Evolutionary conservation across 92 coral and sea anemone genomes (phyloP).

Genomic region (Metridium senile): DNA sequence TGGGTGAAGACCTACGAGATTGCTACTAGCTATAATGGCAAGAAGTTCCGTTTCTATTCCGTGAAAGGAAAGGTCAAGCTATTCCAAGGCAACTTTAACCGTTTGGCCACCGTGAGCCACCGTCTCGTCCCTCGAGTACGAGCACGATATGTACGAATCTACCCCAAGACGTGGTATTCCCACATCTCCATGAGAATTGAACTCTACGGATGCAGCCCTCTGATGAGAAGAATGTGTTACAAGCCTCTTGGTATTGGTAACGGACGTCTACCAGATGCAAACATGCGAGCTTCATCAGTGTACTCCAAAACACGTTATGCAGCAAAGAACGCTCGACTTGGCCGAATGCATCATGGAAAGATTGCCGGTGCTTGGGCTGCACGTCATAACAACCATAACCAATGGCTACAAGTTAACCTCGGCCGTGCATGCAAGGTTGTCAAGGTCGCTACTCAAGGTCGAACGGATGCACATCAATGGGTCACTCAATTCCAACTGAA

Average conservation of each 20-base stretch:
- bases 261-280: constrained; percentile 58
- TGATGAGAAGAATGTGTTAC: constrained; percentile 60
- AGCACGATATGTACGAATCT: constrained; percentile 70
- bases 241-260: constrained; percentile 69
- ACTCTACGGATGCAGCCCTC: constrained; percentile 80
- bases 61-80: constrained; percentile 56
- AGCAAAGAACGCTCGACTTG: constrained; percentile 70
- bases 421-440: constrained; percentile 44
- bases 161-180: constrained; percentile 74
- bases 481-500: constrained; percentile 27
- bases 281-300: constrained; percentile 70
- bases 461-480: constrained; percentile 21
- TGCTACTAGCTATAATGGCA: constrained; percentile 53
- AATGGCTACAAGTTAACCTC: constrained; percentile 53
- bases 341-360: constrained; percentile 57
- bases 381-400: constrained; percentile 46
- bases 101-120: constrained; percentile 67
- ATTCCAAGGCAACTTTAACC: constrained; percentile 77
- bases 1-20: constrained; percentile 83
- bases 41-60: constrained; percentile 43
- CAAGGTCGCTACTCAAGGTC: constrained; percentile 41
- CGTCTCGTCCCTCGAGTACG: constrained; percentile 62
- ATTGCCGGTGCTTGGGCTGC: constrained; percentile 52
- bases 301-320: constrained; percentile 42
- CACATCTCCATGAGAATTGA: constrained; percentile 89